A percentile compares a stretch with the other conserved stretches of the same genome.
Conservation (phyloP, 2,113 vertebrate genomes). For the Odocoileus virginianus region DNA sequence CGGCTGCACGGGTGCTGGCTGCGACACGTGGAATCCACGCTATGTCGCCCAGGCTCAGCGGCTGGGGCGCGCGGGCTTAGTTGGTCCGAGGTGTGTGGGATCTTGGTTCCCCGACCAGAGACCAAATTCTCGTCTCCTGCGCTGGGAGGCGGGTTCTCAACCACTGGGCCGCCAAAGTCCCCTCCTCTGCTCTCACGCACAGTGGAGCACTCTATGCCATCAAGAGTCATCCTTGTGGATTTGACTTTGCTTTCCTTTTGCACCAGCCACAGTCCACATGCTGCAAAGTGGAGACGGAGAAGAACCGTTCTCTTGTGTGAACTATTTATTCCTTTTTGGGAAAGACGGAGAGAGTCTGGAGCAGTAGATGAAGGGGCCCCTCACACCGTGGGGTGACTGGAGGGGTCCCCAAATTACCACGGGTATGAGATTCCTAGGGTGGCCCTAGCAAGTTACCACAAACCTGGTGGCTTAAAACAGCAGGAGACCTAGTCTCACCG, state of each 20-base stretch:
- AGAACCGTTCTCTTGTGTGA: not conserved
- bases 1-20: not conserved
- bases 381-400: not conserved
- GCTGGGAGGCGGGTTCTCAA: fast-evolving
- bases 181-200: not conserved
- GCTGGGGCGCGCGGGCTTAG: not conserved
- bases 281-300: not conserved
- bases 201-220: fast-evolving
- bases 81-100: fast-evolving
- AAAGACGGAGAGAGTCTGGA: not conserved
- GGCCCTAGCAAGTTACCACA: not conserved
- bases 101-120: not conserved
- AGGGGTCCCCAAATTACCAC: not conserved
- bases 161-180: not conserved
- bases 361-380: no score
- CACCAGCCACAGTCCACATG: not conserved
- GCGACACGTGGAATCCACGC: fast-evolving
- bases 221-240: not conserved
- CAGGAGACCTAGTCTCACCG: not conserved
- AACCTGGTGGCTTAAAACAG: not conserved
- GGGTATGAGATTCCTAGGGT: not conserved
- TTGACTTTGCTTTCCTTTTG: not conserved
- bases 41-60: fast-evolving
- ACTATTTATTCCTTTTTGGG: not conserved
- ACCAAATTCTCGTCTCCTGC: not conserved